Conservation (phyloP, 2,113 vertebrate species). For the Antigone vipio region DNA sequence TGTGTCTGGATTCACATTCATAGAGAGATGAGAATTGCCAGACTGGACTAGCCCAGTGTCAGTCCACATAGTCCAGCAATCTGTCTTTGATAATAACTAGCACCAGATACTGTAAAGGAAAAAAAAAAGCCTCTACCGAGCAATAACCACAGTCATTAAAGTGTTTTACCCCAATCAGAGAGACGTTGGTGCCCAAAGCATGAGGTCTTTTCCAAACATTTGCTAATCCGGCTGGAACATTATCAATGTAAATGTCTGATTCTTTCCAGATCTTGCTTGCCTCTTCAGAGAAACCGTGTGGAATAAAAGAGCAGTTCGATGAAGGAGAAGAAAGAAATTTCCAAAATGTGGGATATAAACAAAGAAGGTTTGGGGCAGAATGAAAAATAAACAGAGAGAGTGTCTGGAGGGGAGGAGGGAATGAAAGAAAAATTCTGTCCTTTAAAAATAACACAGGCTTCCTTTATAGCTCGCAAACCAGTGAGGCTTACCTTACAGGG, state of each 20-base stretch:
- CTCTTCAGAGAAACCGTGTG: conserved; percentile 13
- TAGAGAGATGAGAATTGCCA: conserved; percentile 20
- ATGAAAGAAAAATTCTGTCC: conserved; percentile 26
- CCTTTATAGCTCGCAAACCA: neutral
- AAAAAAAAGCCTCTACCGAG: conserved; percentile 30
- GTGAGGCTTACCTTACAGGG: conserved; percentile 21
- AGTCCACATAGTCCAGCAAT: conserved; percentile 20
- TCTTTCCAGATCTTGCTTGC: conserved; percentile 34
- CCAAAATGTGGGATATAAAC: conserved; percentile 44
- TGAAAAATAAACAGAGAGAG: conserved; percentile 42
- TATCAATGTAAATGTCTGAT: conserved; percentile 50
- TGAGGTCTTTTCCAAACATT: conserved; percentile 55
- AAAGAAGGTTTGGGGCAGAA: conserved; percentile 34
- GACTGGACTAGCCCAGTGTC: neutral
- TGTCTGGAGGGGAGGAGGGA: conserved; percentile 27
- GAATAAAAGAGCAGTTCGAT: conserved; percentile 17
- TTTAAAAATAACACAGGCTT: conserved; percentile 30
- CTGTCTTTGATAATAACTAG: conserved; percentile 55
- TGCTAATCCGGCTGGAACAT: conserved; percentile 48
- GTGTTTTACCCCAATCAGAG: conserved; percentile 25
- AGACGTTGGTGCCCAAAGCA: conserved; percentile 46
- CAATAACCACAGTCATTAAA: conserved; percentile 18
- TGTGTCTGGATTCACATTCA: conserved; percentile 12
- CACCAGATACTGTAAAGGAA: neutral
- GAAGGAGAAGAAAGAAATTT: conserved; percentile 27